Evolutionary conservation across 2,797 vertebrate genomes (phyloP).

Genomic region (Sardinella longiceps): DNA sequence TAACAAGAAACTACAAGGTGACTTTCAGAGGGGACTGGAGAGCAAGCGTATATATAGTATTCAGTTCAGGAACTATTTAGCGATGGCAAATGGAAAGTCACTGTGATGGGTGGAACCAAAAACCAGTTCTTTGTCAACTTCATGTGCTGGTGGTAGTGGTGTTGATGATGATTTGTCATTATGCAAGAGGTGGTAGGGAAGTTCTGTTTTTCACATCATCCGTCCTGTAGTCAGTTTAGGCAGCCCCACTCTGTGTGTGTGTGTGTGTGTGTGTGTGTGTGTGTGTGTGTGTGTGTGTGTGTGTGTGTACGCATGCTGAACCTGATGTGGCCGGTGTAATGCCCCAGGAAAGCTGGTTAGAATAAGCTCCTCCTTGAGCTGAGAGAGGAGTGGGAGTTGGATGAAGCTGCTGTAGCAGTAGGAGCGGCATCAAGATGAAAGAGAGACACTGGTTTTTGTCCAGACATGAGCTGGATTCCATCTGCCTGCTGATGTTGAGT

Average conservation of each 20-base stretch:
- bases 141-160: too few relatives aligned
- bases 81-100: neutral
- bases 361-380: slow-evolving; percentile 33
- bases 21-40: neutral
- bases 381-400: neutral
- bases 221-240: neutral
- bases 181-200: too few relatives aligned
- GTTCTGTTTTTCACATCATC: neutral
- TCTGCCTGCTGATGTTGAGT: neutral
- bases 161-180: too few relatives aligned
- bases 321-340: slow-evolving; percentile 31
- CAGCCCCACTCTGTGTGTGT: neutral
- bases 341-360: slow-evolving; percentile 38
- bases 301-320: neutral
- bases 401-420: neutral
- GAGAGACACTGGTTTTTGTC: neutral
- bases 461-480: neutral
- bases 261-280: neutral
- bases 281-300: neutral
- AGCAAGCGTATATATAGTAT: neutral
- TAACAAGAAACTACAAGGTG: neutral
- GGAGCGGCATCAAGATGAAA: neutral
- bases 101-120: neutral
- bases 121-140: neutral
- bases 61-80: neutral